Percentiles rank a stretch among this genome's conserved stretches.
Conservation (phyloP, 2,113 vertebrate species). For the Notothenia rossii region DNA sequence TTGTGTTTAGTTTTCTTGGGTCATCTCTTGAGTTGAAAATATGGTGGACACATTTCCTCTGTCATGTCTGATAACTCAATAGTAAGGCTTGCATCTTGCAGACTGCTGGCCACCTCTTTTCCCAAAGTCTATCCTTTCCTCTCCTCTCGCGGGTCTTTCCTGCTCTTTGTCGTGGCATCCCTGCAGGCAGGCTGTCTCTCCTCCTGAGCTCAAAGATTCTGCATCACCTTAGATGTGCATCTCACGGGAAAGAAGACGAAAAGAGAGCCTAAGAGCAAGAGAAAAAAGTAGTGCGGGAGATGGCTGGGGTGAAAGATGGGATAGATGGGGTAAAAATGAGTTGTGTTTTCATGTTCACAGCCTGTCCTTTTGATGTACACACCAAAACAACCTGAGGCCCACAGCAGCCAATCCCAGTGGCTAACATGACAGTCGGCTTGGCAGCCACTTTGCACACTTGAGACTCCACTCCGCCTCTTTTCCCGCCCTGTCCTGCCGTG, state of each 20-base stretch:
- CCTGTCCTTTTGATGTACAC: conserved; percentile 80
- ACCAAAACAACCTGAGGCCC: conserved; percentile 82
- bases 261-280: conserved; percentile 55
- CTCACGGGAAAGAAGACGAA: conserved; percentile 60
- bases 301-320: conserved; percentile 53
- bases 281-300: conserved; percentile 46
- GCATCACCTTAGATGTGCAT: conserved; percentile 69
- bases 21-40: conserved; percentile 57
- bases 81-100: conserved; percentile 39
- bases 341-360: conserved; percentile 79
- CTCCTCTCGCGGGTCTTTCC: conserved; percentile 48
- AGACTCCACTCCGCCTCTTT: conserved; percentile 68
- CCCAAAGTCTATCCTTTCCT: conserved; percentile 40
- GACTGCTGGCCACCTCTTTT: conserved; percentile 47
- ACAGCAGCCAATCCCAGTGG: conserved; percentile 78
- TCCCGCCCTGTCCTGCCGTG: conserved; percentile 71
- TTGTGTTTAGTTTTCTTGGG: conserved; percentile 53
- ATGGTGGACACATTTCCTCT: conserved; percentile 30
- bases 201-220: conserved; percentile 73
- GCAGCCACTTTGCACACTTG: conserved; percentile 62
- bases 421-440: conserved; percentile 80
- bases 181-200: conserved; percentile 70
- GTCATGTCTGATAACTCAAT: conserved; percentile 52
- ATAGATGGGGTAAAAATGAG: conserved; percentile 60
- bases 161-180: conserved; percentile 64